phyloP scores from a whole-genome alignment of 2,888 invertebrate species.

The Plutella xylostella region DNA sequence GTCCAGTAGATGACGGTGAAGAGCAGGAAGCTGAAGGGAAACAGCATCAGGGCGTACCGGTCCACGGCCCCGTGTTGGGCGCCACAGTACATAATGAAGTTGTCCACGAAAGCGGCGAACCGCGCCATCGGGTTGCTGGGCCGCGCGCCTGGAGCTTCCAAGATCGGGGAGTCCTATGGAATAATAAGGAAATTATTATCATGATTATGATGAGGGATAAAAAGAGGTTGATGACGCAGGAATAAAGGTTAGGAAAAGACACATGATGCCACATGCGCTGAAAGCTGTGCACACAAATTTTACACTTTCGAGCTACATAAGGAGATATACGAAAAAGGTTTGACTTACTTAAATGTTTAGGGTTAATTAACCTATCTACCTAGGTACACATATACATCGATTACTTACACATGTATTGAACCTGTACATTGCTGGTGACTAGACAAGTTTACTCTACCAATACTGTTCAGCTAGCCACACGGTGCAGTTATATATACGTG shows the following conservation, averaged over 20 bases:
- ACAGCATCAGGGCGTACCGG: slow-evolving; percentile 70
- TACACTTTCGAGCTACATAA: slow-evolving; percentile 5
- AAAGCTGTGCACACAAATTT: slow-evolving; percentile 23
- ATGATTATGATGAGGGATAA: no score
- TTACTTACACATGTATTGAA: no score
- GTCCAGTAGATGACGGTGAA: slow-evolving; percentile 73
- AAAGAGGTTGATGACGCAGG: neutral
- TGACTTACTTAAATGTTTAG: no score
- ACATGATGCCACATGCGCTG: slow-evolving; percentile 21
- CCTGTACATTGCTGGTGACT: no score
- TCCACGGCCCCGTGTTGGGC: slow-evolving; percentile 72
- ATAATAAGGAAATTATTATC: neutral
- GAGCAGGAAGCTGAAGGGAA: slow-evolving; percentile 69
- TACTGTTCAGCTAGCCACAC: slow-evolving; percentile 53
- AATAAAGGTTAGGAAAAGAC: neutral
- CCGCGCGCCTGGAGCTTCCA: slow-evolving; percentile 41
- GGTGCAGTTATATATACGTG: slow-evolving; percentile 29
- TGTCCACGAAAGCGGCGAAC: slow-evolving; percentile 54
- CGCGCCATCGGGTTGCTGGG: slow-evolving; percentile 34
- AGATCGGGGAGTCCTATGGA: slow-evolving; percentile 54
- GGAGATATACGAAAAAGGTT: neutral
- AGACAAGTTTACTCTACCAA: slow-evolving; percentile 18
- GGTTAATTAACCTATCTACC: no score
- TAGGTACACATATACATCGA: no score
- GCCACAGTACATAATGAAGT: slow-evolving; percentile 71